Base-by-base conservation (phyloP, 2,888 invertebrate genomes). In the Drosophila robusta region DNA sequence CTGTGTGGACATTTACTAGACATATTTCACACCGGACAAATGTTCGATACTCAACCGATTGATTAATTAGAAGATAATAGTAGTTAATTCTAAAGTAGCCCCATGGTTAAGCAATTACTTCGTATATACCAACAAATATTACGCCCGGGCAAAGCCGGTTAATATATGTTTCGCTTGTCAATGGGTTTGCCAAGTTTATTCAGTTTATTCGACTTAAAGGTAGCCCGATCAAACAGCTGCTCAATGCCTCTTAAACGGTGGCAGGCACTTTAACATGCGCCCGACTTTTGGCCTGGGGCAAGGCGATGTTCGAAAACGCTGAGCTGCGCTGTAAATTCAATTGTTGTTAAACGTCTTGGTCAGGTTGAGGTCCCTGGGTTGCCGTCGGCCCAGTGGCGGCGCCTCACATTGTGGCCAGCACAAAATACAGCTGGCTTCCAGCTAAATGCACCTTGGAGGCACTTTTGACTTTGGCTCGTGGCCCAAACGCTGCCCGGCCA, bases 391-490 rank as follows among this genome's bases (percentile, higher is more conserved):
- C 62, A 41, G 18, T 14, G 46, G 64, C 26, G 11, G 32, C 29
- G 16, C 11, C 46, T 60, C 51, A 34, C 63, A 49, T 55, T 60
- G 58, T 64, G 64, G 58, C 64, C 61, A 45, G 45, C 46, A 52
- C 51, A 49, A 69, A 69, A 66, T 62, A 54, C 65, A 72, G 56
- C 71, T 66, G 78, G 64, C 62, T 54, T 44, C 55, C 24, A 57
- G 76, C 62, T 79, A 79, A 83, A 88, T 89, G 89, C 89, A 88
- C 89, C 83, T 89, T 66, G 46, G 84, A 89, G 89, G 75, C 89
- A 67, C 83, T 82, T 83, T 83, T 83, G 89, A 69, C 71, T 79
- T 75, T 70, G 70, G 78, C 75, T 54, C 63, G 12, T 38, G 45
- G 78, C 78, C 75, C 78, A 49, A 46, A 42, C 58, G 32, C n/a